Evolutionary conservation across 1,140 invertebrate genomes (phyloP), one percentile per base, ranked within the genome.

Genomic region (Pseudomyrmex concolor): DNA sequence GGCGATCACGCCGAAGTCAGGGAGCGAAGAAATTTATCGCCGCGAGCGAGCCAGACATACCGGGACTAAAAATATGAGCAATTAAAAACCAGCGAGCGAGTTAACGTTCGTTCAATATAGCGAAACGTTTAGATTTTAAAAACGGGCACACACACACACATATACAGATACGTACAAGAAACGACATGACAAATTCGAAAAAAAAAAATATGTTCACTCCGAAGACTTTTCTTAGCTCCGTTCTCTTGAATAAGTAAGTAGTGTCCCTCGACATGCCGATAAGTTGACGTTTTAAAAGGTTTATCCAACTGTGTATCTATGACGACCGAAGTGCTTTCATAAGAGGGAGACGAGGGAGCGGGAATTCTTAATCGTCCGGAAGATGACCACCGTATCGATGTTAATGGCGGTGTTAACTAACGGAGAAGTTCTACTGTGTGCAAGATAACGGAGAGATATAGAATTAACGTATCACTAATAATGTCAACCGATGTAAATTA

Each of bases 11-110:
- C 59, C 50, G 57, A 77, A 64, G 57, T 70, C 62, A 66, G 67
- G 48, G 66, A 85, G 70, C 66, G 72, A 70, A 85, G 84, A 89
- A 89, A 84, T 81, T 88, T 89, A 89, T 89, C 76, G 87, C 72
- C 59, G 25, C 43, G 67, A 60, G 57, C 43, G 57, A 73, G 64
- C 72, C 73, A 72, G 82, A n/a, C 45, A n/a, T 25, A 34, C 17
- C 22, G 62, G 22, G 68, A 63, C 86, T 82, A 89, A 89, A 89
- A 89, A 89, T 88, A 89, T 83, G 71, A 64, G 57, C 87, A 89
- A 89, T 89, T 89, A 89, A 89, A 84, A 73, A 50, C 54, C 51
- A 48, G 71, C 82, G 64, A 68, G 63, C 80, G 63, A 64, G 60
- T 71, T 67, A 17, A 54, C 50, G 48, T 68, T 57, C 54, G 25